Conservation (phyloP, 1,140 invertebrate species). For the Chymomyza costata region DNA sequence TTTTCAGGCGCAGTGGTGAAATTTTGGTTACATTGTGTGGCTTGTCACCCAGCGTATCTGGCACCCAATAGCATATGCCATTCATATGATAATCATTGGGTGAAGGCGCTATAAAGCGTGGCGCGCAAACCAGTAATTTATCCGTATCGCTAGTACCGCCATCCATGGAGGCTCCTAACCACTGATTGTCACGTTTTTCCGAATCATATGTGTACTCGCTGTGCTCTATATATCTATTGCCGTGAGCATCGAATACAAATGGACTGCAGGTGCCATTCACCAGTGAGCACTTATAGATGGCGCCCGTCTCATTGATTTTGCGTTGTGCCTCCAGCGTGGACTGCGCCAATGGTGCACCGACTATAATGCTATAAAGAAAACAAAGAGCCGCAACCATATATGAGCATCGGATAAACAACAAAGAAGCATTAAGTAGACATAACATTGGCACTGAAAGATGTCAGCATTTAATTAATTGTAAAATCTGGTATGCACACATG, state of each 20-base stretch:
- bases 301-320: constrained; percentile 67
- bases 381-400: too few species aligned
- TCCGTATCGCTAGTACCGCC: constrained; percentile 58
- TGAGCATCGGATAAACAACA: too few species aligned
- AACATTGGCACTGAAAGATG: too few species aligned
- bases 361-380: constrained; percentile 46
- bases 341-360: constrained; percentile 70
- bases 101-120: constrained; percentile 50
- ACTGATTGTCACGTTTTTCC: constrained; percentile 57
- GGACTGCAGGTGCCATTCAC: constrained; percentile 43
- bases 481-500: constrained; percentile 16
- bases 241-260: constrained; percentile 53
- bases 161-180: constrained; percentile 72
- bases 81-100: constrained; percentile 69
- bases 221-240: constrained; percentile 30
- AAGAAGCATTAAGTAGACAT: too few species aligned
- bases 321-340: constrained; percentile 63
- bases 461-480: too few species aligned
- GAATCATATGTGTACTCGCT: constrained; percentile 58
- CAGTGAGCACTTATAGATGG: constrained; percentile 63
- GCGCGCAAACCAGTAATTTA: constrained; percentile 67
- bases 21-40: constrained; percentile 52
- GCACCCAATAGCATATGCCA: constrained; percentile 76
- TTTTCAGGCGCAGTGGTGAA: constrained; percentile 51
- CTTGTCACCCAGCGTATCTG: constrained; percentile 46